Conservation (phyloP, 2,113 vertebrate species). For the Phylloscopus whistleri region DNA sequence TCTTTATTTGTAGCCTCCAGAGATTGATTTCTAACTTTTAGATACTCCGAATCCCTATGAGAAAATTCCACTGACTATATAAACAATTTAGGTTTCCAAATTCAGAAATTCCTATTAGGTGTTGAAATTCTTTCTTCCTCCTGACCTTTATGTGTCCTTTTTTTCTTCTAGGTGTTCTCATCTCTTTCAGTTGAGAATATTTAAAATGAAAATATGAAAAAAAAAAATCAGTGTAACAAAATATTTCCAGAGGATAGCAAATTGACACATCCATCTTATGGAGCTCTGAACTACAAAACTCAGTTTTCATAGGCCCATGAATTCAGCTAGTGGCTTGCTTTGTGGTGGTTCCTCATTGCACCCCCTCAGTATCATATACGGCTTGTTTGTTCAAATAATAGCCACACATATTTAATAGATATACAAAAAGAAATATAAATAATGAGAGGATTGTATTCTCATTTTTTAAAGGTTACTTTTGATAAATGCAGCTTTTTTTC, state of each 20-base stretch:
- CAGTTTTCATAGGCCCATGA: accelerated
- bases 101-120: background rate
- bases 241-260: background rate
- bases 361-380: background rate
- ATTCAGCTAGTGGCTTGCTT: background rate
- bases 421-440: background rate
- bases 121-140: background rate
- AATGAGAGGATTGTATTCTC: accelerated
- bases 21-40: background rate
- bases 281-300: background rate
- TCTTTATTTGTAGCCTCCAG: background rate
- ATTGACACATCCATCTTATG: background rate
- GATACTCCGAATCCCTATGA: background rate
- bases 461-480: background rate
- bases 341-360: background rate
- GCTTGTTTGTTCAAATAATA: background rate
- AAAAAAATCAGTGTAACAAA: background rate
- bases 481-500: background rate
- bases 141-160: accelerated
- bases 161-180: background rate
- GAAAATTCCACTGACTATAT: background rate
- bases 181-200: background rate
- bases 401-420: background rate
- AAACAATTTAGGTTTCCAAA: background rate
- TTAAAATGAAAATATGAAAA: background rate